Evolutionary conservation across 1,140 invertebrate species (phyloP).

Genomic region (Drosophila murphyi): DNA sequence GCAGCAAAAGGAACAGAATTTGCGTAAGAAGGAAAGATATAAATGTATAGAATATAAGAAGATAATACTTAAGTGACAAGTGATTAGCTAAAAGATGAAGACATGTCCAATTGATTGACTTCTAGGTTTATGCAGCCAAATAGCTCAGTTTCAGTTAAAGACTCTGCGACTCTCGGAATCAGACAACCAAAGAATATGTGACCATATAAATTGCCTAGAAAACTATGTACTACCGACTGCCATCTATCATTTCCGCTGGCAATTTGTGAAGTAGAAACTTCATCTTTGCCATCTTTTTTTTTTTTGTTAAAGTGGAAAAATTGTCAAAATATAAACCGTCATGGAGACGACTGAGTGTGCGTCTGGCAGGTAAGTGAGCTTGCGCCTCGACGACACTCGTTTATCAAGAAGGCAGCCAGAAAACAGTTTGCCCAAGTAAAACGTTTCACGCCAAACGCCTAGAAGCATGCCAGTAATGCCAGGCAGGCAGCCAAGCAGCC

Average conservation of each 20-base stretch:
- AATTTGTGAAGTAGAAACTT: constrained; percentile 53
- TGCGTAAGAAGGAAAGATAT: neutral
- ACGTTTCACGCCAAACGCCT: constrained; percentile 75
- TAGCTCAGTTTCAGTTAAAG: constrained; percentile 3
- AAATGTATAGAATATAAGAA: too few species aligned
- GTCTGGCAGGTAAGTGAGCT: constrained; percentile 45
- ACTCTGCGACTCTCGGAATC: constrained; percentile 20
- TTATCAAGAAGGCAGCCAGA: constrained; percentile 52
- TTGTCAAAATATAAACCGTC: constrained; percentile 78
- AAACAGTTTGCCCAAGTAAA: constrained; percentile 46
- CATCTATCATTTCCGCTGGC: constrained; percentile 76
- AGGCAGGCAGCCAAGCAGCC: constrained; percentile 26
- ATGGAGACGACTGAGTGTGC: neutral
- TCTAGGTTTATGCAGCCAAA: constrained; percentile 48
- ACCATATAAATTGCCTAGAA: constrained; percentile 80
- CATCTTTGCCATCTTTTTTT: neutral
- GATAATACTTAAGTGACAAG: neutral
- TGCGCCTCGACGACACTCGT: constrained; percentile 58
- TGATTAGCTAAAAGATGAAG: constrained; percentile 42
- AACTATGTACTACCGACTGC: constrained; percentile 75
- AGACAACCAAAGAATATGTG: constrained; percentile 71
- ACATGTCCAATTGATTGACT: constrained; percentile 55
- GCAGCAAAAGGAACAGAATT: neutral
- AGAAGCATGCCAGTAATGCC: constrained; percentile 60
- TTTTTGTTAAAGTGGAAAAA: constrained; percentile 28